These are phyloP conservation scores for Muntiacus reevesi DNA, from an alignment of 2,113 vertebrate genomes.

Conservation along the genomic window DNA sequence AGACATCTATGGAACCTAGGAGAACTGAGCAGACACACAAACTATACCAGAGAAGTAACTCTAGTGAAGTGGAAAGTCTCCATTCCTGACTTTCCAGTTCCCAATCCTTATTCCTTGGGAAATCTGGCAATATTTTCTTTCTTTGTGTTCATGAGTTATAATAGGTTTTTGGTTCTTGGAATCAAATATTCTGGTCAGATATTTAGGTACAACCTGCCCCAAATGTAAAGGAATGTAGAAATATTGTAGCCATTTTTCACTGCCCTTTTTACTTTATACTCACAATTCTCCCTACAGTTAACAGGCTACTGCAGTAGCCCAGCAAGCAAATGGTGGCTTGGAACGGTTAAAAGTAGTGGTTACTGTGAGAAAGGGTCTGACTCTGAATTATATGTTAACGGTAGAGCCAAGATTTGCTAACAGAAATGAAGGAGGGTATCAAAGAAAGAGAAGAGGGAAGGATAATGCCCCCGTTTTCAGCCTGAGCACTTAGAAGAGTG, in stretches of 20 bases:
- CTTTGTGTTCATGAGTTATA: background rate
- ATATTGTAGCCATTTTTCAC: background rate
- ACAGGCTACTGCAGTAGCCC: background rate
- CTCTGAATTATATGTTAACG: background rate
- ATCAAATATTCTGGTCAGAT: background rate
- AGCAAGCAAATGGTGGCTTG: background rate
- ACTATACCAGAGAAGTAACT: background rate
- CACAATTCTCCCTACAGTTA: background rate
- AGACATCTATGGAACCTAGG: background rate
- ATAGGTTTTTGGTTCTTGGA: background rate
- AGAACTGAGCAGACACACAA: background rate
- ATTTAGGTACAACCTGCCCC: background rate
- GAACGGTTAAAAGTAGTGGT: background rate
- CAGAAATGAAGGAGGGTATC: background rate
- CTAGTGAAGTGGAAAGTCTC: background rate
- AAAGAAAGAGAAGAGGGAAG: background rate
- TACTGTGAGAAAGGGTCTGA: background rate
- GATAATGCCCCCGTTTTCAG: background rate
- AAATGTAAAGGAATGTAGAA: background rate
- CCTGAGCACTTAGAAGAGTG: background rate
- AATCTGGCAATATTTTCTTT: background rate
- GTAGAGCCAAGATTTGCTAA: background rate
- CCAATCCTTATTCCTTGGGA: background rate
- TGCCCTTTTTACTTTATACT: background rate
- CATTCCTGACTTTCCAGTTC: background rate